Evolutionary conservation across 2,113 vertebrate genomes (phyloP), one percentile per base, ranked within the genome.

Genomic region (Balaenoptera acutorostrata): DNA sequence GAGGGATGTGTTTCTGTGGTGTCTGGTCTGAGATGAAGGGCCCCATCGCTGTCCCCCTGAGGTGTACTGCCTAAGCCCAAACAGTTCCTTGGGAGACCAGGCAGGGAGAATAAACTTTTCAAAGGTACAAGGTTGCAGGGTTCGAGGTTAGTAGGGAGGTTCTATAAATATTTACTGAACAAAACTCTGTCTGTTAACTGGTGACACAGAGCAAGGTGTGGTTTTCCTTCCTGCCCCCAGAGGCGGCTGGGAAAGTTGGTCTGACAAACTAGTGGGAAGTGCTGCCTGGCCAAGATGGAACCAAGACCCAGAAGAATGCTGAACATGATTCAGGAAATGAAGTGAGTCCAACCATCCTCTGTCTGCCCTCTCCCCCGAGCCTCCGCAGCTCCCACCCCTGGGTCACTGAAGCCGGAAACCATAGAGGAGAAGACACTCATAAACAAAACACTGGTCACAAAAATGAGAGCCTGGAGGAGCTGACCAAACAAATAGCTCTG

Each of bases 101-200:
- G 27, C 49, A 86, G 74, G 59, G 44, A 94, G 93, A 96, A 96
- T 33, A 61, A 78, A 77, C 20, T 82, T 96, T 63, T 93, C 92
- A 81, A 90, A 95, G 92, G 75, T 77, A 81, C 46, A 74, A 88
- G 85, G 96, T 93, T 91, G 49, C 31, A 78, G 72, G 85, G 93
- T 96, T 95, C 27, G 68, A 95, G 98, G 93, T 90, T 94, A 96
- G 88, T n/a, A 93, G 84, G 74, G 92, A 96, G 82, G 88, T 49
- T 96, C 72, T 85, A 90, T 68, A 96, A 96, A 98, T 92, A 97
- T 96, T 95, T 82, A 88, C 88, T 25, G 84, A 94, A 94, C 87
- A 96, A 95, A 96, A 94, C 68, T 81, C 81, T 89, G 93, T 77
- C 93, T 92, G 72, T 92, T 66, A 90, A 93, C 89, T 90, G 78